Percentiles rank a stretch among this genome's conserved stretches.
These are phyloP conservation scores for Phymanthus crucifer DNA, from an alignment of 92 coral and sea anemone species.

Conservation along the genomic window DNA sequence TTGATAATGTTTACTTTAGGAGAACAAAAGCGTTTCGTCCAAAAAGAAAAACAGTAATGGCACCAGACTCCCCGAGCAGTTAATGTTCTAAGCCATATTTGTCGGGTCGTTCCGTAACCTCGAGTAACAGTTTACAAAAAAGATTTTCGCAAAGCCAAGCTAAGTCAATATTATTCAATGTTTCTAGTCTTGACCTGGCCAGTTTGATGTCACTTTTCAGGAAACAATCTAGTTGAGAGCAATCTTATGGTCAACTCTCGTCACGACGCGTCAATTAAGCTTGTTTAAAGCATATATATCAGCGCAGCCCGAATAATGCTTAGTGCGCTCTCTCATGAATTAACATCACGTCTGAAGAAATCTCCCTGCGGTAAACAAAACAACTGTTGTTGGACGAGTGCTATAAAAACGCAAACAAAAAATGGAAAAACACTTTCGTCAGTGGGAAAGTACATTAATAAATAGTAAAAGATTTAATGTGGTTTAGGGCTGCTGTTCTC, in stretches of 20 bases:
- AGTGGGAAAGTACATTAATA: neutral
- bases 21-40: neutral
- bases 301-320: neutral
- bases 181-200: slow-evolving; percentile 8
- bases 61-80: neutral
- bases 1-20: neutral
- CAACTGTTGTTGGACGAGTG: neutral
- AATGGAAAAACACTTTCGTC: neutral
- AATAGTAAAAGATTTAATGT: neutral
- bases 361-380: neutral
- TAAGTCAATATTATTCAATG: slow-evolving; percentile 39
- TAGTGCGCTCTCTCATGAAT: neutral
- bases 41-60: neutral
- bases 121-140: slow-evolving; percentile 49
- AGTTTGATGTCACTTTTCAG: slow-evolving; percentile 14
- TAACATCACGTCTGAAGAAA: neutral
- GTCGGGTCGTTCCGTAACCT: slow-evolving; percentile 43
- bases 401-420: neutral
- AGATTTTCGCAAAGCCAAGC: slow-evolving; percentile 59
- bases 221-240: neutral
- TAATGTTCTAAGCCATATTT: slow-evolving; percentile 49
- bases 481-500: neutral
- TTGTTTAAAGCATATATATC: neutral
- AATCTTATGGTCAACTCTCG: neutral
- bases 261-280: neutral